Conservation (phyloP, 2,888 invertebrate species). For the Lordiphosa andalusiaca region DNA sequence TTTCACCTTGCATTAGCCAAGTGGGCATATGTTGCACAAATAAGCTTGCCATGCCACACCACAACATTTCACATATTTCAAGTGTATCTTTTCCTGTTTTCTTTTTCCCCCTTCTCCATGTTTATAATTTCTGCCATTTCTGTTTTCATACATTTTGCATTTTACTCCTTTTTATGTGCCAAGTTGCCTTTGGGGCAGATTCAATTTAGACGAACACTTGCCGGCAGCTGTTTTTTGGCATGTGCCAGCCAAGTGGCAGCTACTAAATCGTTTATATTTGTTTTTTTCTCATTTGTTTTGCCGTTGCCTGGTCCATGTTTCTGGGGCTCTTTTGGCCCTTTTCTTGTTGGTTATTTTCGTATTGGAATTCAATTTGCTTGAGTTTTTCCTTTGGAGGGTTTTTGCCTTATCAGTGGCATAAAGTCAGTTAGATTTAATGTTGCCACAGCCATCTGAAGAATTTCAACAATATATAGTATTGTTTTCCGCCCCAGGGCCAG, state of each 20-base stretch:
- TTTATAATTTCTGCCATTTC: slow-evolving; percentile 64
- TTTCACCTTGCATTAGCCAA: slow-evolving; percentile 19
- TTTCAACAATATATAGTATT: slow-evolving; percentile 63
- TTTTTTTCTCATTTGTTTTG: slow-evolving; percentile 53
- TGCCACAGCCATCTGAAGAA: slow-evolving; percentile 39
- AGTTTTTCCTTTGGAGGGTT: slow-evolving; percentile 34
- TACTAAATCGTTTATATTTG: slow-evolving; percentile 75
- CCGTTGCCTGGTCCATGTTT: slow-evolving; percentile 50
- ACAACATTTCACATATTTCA: background rate
- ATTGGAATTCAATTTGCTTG: slow-evolving; percentile 72
- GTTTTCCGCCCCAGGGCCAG: slow-evolving; percentile 35
- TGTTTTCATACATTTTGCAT: slow-evolving; percentile 33
- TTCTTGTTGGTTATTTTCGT: slow-evolving; percentile 57
- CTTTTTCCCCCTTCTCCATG: slow-evolving; percentile 32
- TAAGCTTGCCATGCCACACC: background rate
- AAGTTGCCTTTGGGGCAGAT: slow-evolving; percentile 40
- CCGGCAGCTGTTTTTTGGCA: slow-evolving; percentile 62
- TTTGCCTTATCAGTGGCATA: slow-evolving; percentile 46
- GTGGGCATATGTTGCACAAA: slow-evolving; percentile 32
- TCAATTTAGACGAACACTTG: slow-evolving; percentile 69
- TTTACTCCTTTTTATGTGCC: slow-evolving; percentile 26
- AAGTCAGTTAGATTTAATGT: slow-evolving; percentile 51
- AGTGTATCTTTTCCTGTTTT: slow-evolving; percentile 28
- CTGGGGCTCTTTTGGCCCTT: slow-evolving; percentile 50
- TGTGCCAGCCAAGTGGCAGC: slow-evolving; percentile 55